A percentile compares a stretch with the other conserved stretches of the same genome.
phyloP scores from a whole-genome alignment of 2,888 invertebrate genomes.

The Lepas anatifera region DNA sequence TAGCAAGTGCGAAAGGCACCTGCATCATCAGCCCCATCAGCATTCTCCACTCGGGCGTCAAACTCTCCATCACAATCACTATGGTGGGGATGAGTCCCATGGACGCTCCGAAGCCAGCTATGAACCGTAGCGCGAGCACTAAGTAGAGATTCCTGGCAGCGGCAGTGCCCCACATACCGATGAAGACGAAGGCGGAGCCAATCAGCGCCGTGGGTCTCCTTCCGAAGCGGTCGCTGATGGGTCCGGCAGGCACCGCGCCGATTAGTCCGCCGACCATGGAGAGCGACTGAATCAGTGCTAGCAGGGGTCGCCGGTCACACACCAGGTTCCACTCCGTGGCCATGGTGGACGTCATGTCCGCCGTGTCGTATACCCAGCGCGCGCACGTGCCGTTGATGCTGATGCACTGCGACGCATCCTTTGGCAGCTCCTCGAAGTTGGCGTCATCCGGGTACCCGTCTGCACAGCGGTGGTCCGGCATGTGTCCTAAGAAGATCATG shows the following conservation, averaged over 20 bases:
- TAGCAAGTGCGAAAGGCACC: constrained; percentile 56
- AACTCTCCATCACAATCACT: constrained; percentile 41
- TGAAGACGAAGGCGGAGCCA: constrained; percentile 22
- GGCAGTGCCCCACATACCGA: constrained; percentile 22
- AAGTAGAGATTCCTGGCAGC: constrained; percentile 22
- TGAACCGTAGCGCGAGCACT: constrained; percentile 25
- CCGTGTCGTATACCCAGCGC: constrained; percentile 19
- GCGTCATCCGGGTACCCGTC: constrained; percentile 4
- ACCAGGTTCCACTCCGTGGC: constrained; percentile 24
- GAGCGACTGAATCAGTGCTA: constrained; percentile 22
- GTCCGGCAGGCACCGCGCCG: constrained; percentile 24
- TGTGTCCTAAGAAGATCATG: constrained; percentile 15
- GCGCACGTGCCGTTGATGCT: constrained; percentile 14
- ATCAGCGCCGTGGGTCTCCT: constrained; percentile 23
- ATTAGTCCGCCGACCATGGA: constrained; percentile 25
- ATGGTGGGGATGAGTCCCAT: constrained; percentile 20
- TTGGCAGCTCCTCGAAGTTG: not conserved
- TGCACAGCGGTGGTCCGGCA: constrained; percentile 13
- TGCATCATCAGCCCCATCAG: constrained; percentile 53
- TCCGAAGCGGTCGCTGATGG: constrained; percentile 24
- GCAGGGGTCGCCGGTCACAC: constrained; percentile 19
- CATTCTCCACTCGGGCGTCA: constrained; percentile 46
- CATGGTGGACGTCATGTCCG: constrained; percentile 16
- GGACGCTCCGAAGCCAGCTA: constrained; percentile 17
- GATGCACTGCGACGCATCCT: not conserved